A percentile compares a stretch with the other conserved stretches of the same genome.
Evolutionary conservation across 2,888 invertebrate species (phyloP).

Genomic region (Chrysolina haemoptera): DNA sequence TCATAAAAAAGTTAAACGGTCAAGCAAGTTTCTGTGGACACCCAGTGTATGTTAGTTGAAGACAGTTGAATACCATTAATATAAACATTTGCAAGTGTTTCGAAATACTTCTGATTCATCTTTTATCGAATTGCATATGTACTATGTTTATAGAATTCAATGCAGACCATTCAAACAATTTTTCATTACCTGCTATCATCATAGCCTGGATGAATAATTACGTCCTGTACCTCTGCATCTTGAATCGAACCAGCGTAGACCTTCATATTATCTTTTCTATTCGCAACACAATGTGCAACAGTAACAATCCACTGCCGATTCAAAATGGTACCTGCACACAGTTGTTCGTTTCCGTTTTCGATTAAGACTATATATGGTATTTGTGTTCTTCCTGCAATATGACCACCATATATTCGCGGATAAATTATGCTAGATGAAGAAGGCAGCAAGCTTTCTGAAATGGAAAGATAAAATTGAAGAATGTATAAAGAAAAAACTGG

Average conservation of each 20-base stretch:
- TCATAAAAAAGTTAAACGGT: too few species aligned
- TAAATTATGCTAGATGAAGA: not conserved
- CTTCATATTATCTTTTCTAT: not conserved
- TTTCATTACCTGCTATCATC: not conserved
- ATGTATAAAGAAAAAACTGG: too few species aligned
- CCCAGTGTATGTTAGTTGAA: too few species aligned
- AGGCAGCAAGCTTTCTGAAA: not conserved
- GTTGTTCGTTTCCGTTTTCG: not conserved
- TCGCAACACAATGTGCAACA: slow-evolving; percentile 16
- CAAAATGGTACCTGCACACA: not conserved
- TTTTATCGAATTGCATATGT: too few species aligned
- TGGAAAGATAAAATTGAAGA: not conserved
- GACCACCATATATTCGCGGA: not conserved
- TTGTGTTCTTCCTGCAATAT: not conserved
- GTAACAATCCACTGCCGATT: slow-evolving; percentile 2
- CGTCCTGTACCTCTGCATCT: not conserved
- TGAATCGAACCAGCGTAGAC: not conserved
- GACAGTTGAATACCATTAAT: too few species aligned
- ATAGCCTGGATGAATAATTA: not conserved
- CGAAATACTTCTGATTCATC: too few species aligned
- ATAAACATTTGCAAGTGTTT: too few species aligned
- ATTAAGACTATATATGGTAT: slow-evolving; percentile 1
- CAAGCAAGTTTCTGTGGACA: too few species aligned
- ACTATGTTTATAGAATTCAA: too few species aligned
- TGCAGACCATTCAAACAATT: too few species aligned